Evolutionary conservation across 2,888 invertebrate species (phyloP).

Genomic region (Mactromeris polynyma): DNA sequence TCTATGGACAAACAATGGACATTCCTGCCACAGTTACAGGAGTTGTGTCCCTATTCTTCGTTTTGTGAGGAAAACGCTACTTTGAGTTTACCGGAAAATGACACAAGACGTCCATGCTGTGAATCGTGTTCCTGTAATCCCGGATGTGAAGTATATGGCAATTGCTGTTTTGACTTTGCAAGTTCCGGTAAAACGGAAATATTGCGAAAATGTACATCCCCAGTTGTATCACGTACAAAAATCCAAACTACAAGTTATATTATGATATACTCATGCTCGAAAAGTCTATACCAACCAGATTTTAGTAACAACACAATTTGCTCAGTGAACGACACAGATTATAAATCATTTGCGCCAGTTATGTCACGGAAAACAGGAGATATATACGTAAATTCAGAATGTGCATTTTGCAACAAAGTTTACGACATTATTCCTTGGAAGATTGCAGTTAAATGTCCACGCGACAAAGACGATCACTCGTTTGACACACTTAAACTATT

Average conservation of each 20-base stretch:
- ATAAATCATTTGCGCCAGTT: background rate
- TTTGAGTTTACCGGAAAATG: background rate
- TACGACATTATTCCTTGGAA: background rate
- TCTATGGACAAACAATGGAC: background rate
- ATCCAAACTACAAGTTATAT: background rate
- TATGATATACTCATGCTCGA: background rate
- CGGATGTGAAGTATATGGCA: background rate
- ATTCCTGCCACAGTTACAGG: background rate
- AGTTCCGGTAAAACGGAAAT: background rate
- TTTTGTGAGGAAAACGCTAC: background rate
- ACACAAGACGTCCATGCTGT: background rate
- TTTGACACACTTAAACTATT: background rate
- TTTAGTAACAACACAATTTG: background rate
- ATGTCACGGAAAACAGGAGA: background rate
- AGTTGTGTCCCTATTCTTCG: background rate
- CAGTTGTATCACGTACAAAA: background rate
- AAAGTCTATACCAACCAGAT: background rate
- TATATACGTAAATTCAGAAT: background rate
- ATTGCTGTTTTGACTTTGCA: conserved; percentile 8
- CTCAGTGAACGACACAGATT: background rate
- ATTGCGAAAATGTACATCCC: background rate
- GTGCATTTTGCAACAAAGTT: background rate
- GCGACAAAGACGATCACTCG: background rate
- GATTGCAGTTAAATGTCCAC: background rate
- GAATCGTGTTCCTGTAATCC: background rate